phyloP scores from a whole-genome alignment of 2,113 vertebrate genomes.

The Calypte anna region DNA sequence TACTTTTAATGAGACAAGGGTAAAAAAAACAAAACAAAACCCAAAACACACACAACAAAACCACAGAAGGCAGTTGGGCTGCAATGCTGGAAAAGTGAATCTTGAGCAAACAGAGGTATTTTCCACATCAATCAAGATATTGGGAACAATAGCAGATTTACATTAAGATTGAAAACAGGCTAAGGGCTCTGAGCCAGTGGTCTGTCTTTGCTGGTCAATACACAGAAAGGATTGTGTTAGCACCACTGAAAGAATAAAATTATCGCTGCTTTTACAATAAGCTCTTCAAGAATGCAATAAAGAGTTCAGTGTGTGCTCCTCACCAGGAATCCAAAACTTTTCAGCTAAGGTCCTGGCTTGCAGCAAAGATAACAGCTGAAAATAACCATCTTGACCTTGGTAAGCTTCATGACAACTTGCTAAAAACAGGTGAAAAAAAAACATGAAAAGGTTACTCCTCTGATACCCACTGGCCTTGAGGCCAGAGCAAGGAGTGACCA shows the following conservation, averaged over 20 bases:
- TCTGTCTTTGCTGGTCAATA: constrained; percentile 62
- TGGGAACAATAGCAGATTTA: constrained; percentile 49
- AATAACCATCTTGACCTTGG: constrained; percentile 53
- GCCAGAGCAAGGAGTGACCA: not conserved
- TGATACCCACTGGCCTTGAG: not conserved
- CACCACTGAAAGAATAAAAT: constrained; percentile 68
- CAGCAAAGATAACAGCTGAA: constrained; percentile 72
- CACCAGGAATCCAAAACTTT: constrained; percentile 72
- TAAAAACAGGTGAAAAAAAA: constrained; percentile 61
- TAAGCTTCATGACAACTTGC: constrained; percentile 42
- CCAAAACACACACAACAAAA: too few species aligned
- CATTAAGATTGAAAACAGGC: not conserved
- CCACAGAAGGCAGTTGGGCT: not conserved
- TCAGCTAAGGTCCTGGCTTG: constrained; percentile 60
- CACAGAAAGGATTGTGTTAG: constrained; percentile 69
- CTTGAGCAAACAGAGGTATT: not conserved
- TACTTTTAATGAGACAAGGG: not conserved
- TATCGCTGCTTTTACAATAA: constrained; percentile 68
- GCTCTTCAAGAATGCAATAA: constrained; percentile 70
- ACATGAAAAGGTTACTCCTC: not conserved
- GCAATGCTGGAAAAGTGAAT: not conserved
- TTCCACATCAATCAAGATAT: constrained; percentile 6
- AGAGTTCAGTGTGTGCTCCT: constrained; percentile 68
- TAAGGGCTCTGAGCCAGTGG: constrained; percentile 51
- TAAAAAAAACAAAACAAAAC: not conserved